A percentile compares a stretch with the other conserved stretches of the same genome.
Conservation (phyloP, 2,797 vertebrate genomes). For the Pseudopleuronectes americanus region DNA sequence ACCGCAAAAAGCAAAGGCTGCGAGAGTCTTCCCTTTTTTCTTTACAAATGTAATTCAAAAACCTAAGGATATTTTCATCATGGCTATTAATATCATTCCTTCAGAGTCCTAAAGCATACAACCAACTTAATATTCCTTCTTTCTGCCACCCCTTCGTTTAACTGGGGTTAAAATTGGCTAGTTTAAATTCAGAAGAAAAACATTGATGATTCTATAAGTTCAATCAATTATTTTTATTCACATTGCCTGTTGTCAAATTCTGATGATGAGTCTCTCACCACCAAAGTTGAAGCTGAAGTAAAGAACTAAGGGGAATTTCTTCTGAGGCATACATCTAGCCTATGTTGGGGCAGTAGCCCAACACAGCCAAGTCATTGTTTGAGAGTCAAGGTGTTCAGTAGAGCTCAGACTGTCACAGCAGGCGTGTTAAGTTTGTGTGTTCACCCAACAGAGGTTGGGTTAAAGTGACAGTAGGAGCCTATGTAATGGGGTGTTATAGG, state of each 20-base stretch:
- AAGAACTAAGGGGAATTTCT: slow-evolving; percentile 37
- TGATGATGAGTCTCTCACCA: neutral
- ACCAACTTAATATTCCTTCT: neutral
- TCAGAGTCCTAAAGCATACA: neutral
- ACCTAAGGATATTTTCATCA: slow-evolving; percentile 7
- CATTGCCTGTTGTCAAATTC: no score
- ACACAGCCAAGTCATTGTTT: neutral
- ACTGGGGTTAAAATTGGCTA: neutral
- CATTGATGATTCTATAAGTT: neutral
- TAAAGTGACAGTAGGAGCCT: neutral
- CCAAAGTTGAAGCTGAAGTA: neutral
- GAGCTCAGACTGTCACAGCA: no score
- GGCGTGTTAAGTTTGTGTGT: slow-evolving; percentile 1
- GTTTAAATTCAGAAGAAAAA: slow-evolving; percentile 17
- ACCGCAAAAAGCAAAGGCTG: neutral
- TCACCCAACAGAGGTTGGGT: slow-evolving; percentile 1
- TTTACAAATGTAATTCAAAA: neutral
- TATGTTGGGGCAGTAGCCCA: neutral
- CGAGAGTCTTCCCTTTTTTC: neutral
- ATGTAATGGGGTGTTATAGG: neutral
- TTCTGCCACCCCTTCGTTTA: neutral
- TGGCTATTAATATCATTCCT: neutral
- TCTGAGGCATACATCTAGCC: neutral
- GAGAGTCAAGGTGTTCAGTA: slow-evolving; percentile 21
- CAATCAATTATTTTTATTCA: slow-evolving; percentile 12